phyloP scores from a whole-genome alignment of 1,140 invertebrate genomes.

The Parapsyche elsis region DNA sequence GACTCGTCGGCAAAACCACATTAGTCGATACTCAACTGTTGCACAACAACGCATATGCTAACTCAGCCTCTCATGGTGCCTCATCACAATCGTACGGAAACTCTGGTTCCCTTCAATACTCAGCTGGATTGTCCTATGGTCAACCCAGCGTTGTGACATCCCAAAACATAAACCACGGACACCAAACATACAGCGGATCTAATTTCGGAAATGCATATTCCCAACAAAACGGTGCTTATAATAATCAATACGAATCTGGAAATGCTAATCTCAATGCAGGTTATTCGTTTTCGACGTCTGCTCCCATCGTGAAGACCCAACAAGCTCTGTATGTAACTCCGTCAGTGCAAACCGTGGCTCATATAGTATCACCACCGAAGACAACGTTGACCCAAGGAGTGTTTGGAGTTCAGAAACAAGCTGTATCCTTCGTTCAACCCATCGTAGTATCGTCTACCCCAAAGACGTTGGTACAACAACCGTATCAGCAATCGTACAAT shows the following conservation, averaged over 20 bases:
- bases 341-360: slow-evolving; percentile 17
- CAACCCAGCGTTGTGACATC: slow-evolving; percentile 31
- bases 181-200: slow-evolving; percentile 14
- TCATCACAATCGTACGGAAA: slow-evolving; percentile 37
- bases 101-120: slow-evolving; percentile 44
- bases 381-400: slow-evolving; percentile 62
- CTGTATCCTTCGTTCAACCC: slow-evolving; percentile 63
- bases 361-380: slow-evolving; percentile 61
- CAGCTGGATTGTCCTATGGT: slow-evolving; percentile 26
- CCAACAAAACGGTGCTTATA: neutral
- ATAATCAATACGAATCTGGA: neutral
- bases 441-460: slow-evolving; percentile 60
- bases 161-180: neutral
- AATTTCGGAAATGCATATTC: slow-evolving; percentile 5
- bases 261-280: neutral
- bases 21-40: slow-evolving; percentile 61
- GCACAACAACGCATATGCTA: slow-evolving; percentile 53
- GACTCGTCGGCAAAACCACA: slow-evolving; percentile 65
- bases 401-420: slow-evolving; percentile 62
- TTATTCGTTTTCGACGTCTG: slow-evolving; percentile 5
- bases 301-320: slow-evolving; percentile 31
- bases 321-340: slow-evolving; percentile 47
- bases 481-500: slow-evolving; percentile 44
- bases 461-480: slow-evolving; percentile 40
- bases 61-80: slow-evolving; percentile 9